These are phyloP conservation scores for Labia minor DNA, from an alignment of 2,888 invertebrate species.

Conservation along the genomic window DNA sequence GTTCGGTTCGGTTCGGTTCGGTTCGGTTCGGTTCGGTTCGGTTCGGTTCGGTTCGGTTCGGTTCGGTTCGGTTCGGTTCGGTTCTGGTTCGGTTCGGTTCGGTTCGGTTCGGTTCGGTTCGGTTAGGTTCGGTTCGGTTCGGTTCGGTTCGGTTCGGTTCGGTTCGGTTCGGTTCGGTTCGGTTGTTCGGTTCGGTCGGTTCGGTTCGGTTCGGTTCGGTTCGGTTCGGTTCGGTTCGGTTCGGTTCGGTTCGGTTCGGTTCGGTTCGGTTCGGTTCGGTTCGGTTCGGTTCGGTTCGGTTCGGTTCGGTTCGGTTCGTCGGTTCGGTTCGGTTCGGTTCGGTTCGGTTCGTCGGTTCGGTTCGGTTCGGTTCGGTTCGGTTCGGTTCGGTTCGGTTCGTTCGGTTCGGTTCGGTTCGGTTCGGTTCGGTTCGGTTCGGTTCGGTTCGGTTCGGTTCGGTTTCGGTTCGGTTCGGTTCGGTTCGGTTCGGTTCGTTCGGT, in stretches of 20 bases:
- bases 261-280: constrained; percentile 19
- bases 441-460: no score
- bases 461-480: no score
- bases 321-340: constrained; percentile 14
- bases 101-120: constrained; percentile 16
- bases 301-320: background rate
- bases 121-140: background rate
- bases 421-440: constrained; percentile 16
- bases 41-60: constrained; percentile 19
- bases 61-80: constrained; percentile 19
- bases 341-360: constrained; percentile 16
- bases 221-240: constrained; percentile 18
- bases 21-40: constrained; percentile 17
- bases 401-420: constrained; percentile 15
- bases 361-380: constrained; percentile 14
- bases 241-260: no score
- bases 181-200: background rate
- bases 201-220: constrained; percentile 14
- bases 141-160: no score
- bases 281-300: constrained; percentile 16
- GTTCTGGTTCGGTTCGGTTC: constrained; percentile 18
- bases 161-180: constrained; percentile 14
- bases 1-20: background rate
- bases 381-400: no score
- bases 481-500: no score